phyloP scores from a whole-genome alignment of 2,888 invertebrate genomes.

The Himalopsyche kuldschensis region DNA sequence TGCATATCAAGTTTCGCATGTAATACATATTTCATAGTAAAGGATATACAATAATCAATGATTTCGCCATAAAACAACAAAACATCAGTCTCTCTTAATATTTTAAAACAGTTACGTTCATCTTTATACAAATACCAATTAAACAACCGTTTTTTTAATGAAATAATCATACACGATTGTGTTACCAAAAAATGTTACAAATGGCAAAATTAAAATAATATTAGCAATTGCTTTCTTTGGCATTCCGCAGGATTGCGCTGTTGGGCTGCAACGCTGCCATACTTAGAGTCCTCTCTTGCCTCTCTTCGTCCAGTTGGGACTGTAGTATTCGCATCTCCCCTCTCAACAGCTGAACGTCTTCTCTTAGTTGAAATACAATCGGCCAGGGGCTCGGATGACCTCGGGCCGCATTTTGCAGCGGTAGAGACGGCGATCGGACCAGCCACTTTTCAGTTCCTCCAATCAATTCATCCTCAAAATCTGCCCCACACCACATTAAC shows the following conservation, averaged over 20 bases:
- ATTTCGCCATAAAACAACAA: not conserved
- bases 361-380: slow-evolving; percentile 75
- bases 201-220: slow-evolving; percentile 14
- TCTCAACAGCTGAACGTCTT: slow-evolving; percentile 70
- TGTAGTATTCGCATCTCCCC: slow-evolving; percentile 62
- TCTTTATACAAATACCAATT: not conserved
- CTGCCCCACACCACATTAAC: slow-evolving; percentile 42
- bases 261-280: slow-evolving; percentile 51
- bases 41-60: not conserved
- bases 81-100: not conserved
- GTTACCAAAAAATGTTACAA: no score
- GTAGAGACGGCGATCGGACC: slow-evolving; percentile 56
- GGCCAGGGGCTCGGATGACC: slow-evolving; percentile 70
- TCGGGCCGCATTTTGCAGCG: slow-evolving; percentile 51
- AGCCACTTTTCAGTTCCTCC: slow-evolving; percentile 49
- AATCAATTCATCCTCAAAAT: slow-evolving; percentile 55
- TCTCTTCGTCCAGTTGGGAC: slow-evolving; percentile 69
- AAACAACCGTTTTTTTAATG: not conserved
- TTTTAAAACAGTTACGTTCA: not conserved
- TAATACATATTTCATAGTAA: not conserved
- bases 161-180: not conserved
- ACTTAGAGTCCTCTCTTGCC: slow-evolving; percentile 57
- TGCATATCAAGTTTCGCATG: no score
- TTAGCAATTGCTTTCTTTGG: slow-evolving; percentile 58
- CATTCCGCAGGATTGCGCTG: slow-evolving; percentile 52